These are phyloP conservation scores for Lepidochitona cinerea DNA, from an alignment of 2,888 invertebrate species.

Conservation along the genomic window DNA sequence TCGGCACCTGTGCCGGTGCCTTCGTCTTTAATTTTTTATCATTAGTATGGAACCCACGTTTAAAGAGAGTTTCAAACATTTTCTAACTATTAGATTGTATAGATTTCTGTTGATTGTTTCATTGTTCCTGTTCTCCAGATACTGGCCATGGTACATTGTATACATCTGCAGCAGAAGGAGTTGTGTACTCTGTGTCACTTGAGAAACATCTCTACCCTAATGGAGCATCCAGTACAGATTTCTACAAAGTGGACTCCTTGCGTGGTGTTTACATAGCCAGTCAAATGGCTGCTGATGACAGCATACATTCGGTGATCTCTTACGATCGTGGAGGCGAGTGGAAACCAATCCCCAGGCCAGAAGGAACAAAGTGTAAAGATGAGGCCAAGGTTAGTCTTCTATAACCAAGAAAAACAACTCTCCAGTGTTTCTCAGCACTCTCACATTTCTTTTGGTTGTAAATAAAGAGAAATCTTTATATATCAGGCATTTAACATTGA, in stretches of 20 bases:
- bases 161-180: conserved; percentile 63
- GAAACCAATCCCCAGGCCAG: conserved; percentile 58
- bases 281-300: conserved; percentile 61
- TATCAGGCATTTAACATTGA: too few species aligned
- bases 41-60: too few species aligned
- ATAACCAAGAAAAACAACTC: too few species aligned
- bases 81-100: too few species aligned
- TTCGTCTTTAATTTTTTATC: too few species aligned
- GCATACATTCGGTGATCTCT: conserved; percentile 66
- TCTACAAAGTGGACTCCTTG: conserved; percentile 64
- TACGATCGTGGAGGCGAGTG: conserved; percentile 67
- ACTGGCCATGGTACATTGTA: conserved; percentile 68
- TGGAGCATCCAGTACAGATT: conserved; percentile 63
- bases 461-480: too few species aligned
- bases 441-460: too few species aligned
- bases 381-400: conserved; percentile 56
- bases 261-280: conserved; percentile 68
- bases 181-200: conserved; percentile 66
- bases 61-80: too few species aligned
- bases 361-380: conserved; percentile 53
- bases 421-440: too few species aligned
- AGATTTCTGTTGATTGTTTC: too few species aligned
- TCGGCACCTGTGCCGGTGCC: too few species aligned
- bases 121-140: conserved; percentile 50
- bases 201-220: conserved; percentile 67